Conservation (phyloP, 2,113 vertebrate genomes). For the Prionailurus viverrinus region DNA sequence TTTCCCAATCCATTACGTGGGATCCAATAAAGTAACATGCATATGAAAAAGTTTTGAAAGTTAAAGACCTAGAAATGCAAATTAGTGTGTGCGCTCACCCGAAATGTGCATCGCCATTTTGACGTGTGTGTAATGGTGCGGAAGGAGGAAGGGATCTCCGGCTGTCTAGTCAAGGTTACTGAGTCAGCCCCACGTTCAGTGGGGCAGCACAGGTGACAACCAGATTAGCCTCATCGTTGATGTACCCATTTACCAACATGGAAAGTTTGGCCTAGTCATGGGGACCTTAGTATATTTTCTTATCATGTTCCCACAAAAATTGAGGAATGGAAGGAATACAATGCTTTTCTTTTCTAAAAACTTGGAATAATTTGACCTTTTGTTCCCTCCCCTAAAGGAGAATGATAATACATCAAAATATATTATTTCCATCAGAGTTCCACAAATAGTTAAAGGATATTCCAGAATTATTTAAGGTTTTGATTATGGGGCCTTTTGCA, state of each 20-base stretch:
- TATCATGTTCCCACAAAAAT: not conserved
- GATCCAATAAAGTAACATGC: not conserved
- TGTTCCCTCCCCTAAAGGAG: not conserved
- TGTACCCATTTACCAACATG: fast-evolving
- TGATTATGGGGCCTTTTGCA: not conserved
- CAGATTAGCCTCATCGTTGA: fast-evolving
- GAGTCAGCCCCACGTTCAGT: no score
- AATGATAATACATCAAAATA: not conserved
- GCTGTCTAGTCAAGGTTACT: not conserved
- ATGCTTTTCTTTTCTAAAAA: not conserved
- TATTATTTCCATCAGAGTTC: not conserved
- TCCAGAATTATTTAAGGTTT: constrained; percentile 1
- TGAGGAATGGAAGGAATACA: not conserved
- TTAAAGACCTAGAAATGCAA: not conserved
- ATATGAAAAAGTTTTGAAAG: not conserved
- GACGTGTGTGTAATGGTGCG: not conserved
- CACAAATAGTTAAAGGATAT: not conserved
- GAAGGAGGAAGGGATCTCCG: no score
- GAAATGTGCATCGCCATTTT: not conserved
- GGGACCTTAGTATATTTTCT: not conserved
- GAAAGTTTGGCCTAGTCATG: not conserved
- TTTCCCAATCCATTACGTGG: not conserved
- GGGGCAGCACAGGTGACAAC: fast-evolving
- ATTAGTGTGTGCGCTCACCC: not conserved
- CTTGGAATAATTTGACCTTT: not conserved